Base-by-base conservation (phyloP, 1,140 invertebrate genomes). In the Orchestia grillus region DNA sequence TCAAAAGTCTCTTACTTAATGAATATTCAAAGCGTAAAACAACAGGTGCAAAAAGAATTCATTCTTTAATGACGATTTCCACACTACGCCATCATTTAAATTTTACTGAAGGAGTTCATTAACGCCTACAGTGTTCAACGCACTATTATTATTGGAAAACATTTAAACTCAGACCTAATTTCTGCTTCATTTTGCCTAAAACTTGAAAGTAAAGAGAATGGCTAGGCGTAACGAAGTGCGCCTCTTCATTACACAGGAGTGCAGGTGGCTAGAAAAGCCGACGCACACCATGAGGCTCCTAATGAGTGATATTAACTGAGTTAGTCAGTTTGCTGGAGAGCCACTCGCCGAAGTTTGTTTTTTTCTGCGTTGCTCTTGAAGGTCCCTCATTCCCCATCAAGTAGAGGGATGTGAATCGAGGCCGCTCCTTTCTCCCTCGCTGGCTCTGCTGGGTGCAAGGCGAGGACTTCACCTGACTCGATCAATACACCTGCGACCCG, bases 401-500 rank as follows among this genome's bases (percentile, higher is more conserved):
- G 92, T 44, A 16, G 44, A 94, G 43, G 44, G 92, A 19, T 91
- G 88, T 43, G 88, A 44, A 91, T 19, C 44, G 41, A 44, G 28
- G 88, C 23, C 88, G 4, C 28, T 43, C 41, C 88, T 28, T 91
- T 8, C 88, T 28, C 28, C 88, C 88, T 36, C 28, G 62, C 28
- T 77, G 62, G 62, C 62, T 77, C 62, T 77, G 28, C 15, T 36
- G 62, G 62, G 62, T 77, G 62, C 88, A 90, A 90, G 88, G 41
- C n/a, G 88, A 41, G 88, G 88, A 42, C 88, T 90, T 90, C 88
- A 90, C 88, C 88, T 90, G 88, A 90, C 88, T 16, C 88, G 88
- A 90, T 90, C 88, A 90, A 90, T 90, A 90, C 88, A 90, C 88
- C 88, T 94, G 92, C 92, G 43, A 47, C 92, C 92, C 92, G 88